phyloP scores from a whole-genome alignment of 2,113 vertebrate species.

The Cervus canadensis region DNA sequence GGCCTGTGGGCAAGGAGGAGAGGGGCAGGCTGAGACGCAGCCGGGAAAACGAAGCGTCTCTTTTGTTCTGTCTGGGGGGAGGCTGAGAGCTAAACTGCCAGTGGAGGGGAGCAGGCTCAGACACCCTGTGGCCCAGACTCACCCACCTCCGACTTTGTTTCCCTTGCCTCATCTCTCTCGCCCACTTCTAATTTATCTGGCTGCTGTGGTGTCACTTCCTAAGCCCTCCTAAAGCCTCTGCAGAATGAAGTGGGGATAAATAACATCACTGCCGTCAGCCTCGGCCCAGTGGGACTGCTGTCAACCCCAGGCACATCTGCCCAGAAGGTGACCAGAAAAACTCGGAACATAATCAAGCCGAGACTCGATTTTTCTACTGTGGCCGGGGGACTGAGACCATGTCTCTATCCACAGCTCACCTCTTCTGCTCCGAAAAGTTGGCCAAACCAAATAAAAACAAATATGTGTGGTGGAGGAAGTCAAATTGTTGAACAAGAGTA shows the following conservation, averaged over 20 bases:
- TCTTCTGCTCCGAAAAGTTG: background rate
- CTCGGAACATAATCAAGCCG: fast-evolving
- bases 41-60: fast-evolving
- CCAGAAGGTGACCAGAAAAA: background rate
- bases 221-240: background rate
- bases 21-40: fast-evolving
- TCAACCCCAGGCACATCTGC: background rate
- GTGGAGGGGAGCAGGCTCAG: fast-evolving
- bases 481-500: fast-evolving
- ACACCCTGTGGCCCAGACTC: background rate
- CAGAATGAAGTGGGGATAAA: background rate
- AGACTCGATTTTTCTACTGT: background rate
- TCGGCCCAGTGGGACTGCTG: background rate
- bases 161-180: background rate
- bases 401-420: background rate
- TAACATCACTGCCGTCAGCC: background rate
- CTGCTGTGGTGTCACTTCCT: background rate
- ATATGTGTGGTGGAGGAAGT: fast-evolving
- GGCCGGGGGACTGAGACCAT: background rate
- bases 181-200: background rate
- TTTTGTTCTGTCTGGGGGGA: background rate
- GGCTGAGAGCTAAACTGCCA: fast-evolving
- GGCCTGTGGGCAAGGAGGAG: fast-evolving
- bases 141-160: background rate
- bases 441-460: background rate